Percentiles rank a stretch among this genome's conserved stretches.
phyloP scores from a whole-genome alignment of 2,888 invertebrate species.

The Ectropis crepuscularia region DNA sequence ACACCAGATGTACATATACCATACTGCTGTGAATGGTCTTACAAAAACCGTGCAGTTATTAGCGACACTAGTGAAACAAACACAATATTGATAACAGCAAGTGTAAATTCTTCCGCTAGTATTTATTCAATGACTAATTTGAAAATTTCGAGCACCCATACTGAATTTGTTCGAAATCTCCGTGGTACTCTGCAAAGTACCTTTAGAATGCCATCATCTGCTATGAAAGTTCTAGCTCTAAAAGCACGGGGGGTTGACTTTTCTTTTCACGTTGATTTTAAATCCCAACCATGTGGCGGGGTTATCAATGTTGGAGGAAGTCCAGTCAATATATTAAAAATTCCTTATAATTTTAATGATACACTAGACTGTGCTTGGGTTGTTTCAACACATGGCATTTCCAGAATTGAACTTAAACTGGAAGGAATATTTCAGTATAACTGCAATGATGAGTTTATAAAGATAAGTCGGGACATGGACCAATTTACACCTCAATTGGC shows the following conservation, averaged over 20 bases:
- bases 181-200: constrained; percentile 58
- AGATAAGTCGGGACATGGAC: constrained; percentile 80
- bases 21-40: constrained; percentile 70
- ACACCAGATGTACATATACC: constrained; percentile 61
- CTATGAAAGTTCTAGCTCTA: constrained; percentile 56
- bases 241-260: constrained; percentile 55
- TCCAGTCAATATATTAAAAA: constrained; percentile 55
- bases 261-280: constrained; percentile 71
- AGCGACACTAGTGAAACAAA: constrained; percentile 47
- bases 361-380: constrained; percentile 90
- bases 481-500: constrained; percentile 82
- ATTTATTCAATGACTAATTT: constrained; percentile 59
- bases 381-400: constrained; percentile 71
- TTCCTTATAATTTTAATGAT: constrained; percentile 71
- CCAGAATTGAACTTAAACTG: constrained; percentile 66
- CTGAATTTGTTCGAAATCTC: constrained; percentile 44
- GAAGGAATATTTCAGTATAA: constrained; percentile 61
- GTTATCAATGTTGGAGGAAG: constrained; percentile 62
- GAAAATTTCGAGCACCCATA: constrained; percentile 47
- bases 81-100: constrained; percentile 57
- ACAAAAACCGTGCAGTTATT: constrained; percentile 43
- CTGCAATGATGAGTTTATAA: constrained; percentile 73
- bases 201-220: constrained; percentile 59
- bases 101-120: constrained; percentile 62
- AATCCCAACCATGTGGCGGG: constrained; percentile 88